phyloP scores from a whole-genome alignment of 2,888 invertebrate species.

The Punctoribates punctum region DNA sequence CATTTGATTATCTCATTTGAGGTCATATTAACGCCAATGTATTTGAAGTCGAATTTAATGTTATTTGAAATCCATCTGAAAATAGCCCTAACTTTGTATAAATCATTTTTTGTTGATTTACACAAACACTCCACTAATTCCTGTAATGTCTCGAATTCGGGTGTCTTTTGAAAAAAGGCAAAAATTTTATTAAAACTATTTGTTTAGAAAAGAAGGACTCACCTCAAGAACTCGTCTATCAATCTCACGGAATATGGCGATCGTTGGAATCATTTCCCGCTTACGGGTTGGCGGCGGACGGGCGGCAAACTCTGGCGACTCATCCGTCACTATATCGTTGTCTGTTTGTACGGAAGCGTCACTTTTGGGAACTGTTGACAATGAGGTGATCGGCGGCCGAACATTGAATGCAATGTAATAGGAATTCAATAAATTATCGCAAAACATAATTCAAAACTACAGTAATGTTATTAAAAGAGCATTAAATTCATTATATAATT shows the following conservation, averaged over 20 bases:
- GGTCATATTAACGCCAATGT: conserved; percentile 48
- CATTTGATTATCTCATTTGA: conserved; percentile 49
- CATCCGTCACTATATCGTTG: conserved; percentile 50
- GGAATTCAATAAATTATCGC: background rate
- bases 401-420: background rate
- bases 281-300: conserved; percentile 50
- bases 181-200: background rate
- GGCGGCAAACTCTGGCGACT: conserved; percentile 51
- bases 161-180: background rate
- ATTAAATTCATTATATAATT: background rate
- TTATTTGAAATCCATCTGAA: conserved; percentile 51
- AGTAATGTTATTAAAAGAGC: background rate
- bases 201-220: conserved; percentile 11
- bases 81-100: conserved; percentile 50
- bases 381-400: background rate
- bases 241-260: conserved; percentile 47
- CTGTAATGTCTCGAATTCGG: conserved; percentile 3
- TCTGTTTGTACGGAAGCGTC: conserved; percentile 50
- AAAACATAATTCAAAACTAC: conserved; percentile 12
- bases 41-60: conserved; percentile 51
- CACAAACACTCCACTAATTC: conserved; percentile 48
- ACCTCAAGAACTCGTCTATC: conserved; percentile 47
- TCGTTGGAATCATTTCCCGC: conserved; percentile 49
- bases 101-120: conserved; percentile 47
- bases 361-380: conserved; percentile 38